Base-by-base conservation (phyloP, 2,797 vertebrate species). In the Cuniculus paca region DNA sequence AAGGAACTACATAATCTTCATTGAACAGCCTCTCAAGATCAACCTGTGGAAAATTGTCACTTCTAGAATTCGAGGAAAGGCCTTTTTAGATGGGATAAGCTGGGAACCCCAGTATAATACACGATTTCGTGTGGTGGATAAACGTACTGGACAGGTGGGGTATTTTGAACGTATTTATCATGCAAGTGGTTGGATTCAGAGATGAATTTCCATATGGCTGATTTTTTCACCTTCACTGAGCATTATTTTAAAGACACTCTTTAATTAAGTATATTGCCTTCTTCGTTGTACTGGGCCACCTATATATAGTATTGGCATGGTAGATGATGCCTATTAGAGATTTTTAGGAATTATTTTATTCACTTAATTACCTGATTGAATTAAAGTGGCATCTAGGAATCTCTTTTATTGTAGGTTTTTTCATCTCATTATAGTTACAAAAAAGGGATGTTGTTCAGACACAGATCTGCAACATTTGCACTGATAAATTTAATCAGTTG, bases 1-100 rank as follows among this genome's bases (percentile, higher is more conserved):
- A 48, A 98, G 99, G 97, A 99, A 99, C 98, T 99, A 99, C 24
- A 98, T 99, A 90, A 98, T 99, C 97, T 99, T 99, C 97, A 98
- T 99, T 20, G 99, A 99, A 97, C 99, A 99, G 72, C 99, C 99
- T 52, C 97, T 99, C 86, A 99, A 98, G 98, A 98, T 99, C 97
- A 99, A 99, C 92, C 96, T 99, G 82, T 77, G 99, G 97, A 99
- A 99, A 98, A 98, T 99, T 6, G 36, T 99, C 77, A 99, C 99
- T 22, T 98, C 98, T 95, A 99, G 98, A 77, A 91, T 99, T 85
- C 96, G 96, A 39, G 99, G 99, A n/a, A 99, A 98, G 92, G 52
- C 98, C 68, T 88, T 99, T 93, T 98, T 45, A 11, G 98, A 99
- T 1, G 99, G 98, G 54, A 98, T 99, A 95, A 99, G 97, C 98